phyloP scores from a whole-genome alignment of 2,888 invertebrate species.

The Timandra comae region DNA sequence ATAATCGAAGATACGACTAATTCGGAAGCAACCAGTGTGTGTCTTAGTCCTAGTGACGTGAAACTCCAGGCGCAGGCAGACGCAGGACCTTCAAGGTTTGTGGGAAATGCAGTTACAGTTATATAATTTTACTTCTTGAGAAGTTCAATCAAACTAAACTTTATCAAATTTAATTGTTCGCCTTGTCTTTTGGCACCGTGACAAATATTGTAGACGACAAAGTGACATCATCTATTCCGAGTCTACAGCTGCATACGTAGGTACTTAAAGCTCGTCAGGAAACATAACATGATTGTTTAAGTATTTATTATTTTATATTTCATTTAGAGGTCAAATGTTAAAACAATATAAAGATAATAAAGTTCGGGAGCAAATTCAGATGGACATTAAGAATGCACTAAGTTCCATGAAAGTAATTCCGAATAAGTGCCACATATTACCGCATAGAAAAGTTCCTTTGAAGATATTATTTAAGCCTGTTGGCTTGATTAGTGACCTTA shows the following conservation, averaged over 20 bases:
- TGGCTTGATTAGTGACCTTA: conserved; percentile 55
- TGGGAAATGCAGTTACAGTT: conserved; percentile 2
- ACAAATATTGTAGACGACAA: too few relatives aligned
- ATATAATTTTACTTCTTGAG: not conserved
- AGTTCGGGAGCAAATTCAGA: conserved; percentile 47
- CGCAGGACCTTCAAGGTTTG: conserved; percentile 45
- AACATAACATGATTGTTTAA: too few relatives aligned
- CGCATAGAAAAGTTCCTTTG: conserved; percentile 53
- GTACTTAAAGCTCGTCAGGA: too few relatives aligned
- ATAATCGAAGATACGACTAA: conserved; percentile 39
- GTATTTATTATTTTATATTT: too few relatives aligned
- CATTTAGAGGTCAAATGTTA: conserved; percentile 51
- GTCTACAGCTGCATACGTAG: not conserved
- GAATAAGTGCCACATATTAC: conserved; percentile 46
- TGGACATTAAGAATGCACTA: conserved; percentile 56
- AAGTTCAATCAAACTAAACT: not conserved
- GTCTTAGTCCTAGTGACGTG: conserved; percentile 39
- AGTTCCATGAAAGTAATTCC: conserved; percentile 60
- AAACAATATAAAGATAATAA: conserved; percentile 50
- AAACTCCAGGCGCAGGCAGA: conserved; percentile 17
- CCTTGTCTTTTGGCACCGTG: conserved; percentile 8
- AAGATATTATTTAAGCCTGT: conserved; percentile 67
- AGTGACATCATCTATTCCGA: not conserved
- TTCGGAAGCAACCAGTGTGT: conserved; percentile 58
- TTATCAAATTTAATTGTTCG: not conserved